phyloP scores from a whole-genome alignment of 1,140 invertebrate genomes.

The Pemphigus obesinymphae region DNA sequence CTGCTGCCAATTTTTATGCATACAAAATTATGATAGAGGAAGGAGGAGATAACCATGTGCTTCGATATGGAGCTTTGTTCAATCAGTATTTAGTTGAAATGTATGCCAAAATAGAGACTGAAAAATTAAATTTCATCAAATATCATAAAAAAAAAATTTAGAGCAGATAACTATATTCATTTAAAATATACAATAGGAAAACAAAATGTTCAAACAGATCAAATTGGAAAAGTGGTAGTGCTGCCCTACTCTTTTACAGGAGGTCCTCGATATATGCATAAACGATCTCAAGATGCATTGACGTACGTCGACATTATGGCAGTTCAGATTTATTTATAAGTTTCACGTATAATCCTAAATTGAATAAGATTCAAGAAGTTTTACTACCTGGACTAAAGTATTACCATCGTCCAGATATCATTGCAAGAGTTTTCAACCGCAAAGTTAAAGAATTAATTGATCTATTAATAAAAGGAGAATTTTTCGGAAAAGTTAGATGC shows the following conservation, averaged over 20 bases:
- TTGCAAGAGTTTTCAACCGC: constrained; percentile 52
- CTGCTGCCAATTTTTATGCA: too few relatives aligned
- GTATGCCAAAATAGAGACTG: too few relatives aligned
- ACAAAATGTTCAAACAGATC: neutral
- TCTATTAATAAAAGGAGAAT: constrained; percentile 47
- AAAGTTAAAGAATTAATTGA: constrained; percentile 52
- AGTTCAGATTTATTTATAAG: constrained; percentile 51
- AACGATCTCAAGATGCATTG: constrained; percentile 53
- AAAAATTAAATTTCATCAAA: constrained; percentile 46
- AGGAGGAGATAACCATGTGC: too few relatives aligned
- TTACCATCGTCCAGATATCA: constrained; percentile 43
- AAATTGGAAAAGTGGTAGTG: constrained; percentile 46
- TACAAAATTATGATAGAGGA: too few relatives aligned
- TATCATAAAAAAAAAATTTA: constrained; percentile 53
- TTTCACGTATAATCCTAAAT: constrained; percentile 41
- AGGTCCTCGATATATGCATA: constrained; percentile 52
- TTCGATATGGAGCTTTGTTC: too few relatives aligned
- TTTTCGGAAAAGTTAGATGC: constrained; percentile 48
- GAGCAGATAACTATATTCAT: constrained; percentile 53
- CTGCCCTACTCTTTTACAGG: constrained; percentile 53
- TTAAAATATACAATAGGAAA: constrained; percentile 40
- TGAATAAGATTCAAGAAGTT: neutral
- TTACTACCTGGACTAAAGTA: constrained; percentile 8
- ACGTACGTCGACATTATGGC: constrained; percentile 49
- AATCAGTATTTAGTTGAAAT: too few relatives aligned